These are phyloP conservation scores for Pristionchus maxplancki DNA, from an alignment of 2,888 invertebrate genomes.

Conservation along the genomic window DNA sequence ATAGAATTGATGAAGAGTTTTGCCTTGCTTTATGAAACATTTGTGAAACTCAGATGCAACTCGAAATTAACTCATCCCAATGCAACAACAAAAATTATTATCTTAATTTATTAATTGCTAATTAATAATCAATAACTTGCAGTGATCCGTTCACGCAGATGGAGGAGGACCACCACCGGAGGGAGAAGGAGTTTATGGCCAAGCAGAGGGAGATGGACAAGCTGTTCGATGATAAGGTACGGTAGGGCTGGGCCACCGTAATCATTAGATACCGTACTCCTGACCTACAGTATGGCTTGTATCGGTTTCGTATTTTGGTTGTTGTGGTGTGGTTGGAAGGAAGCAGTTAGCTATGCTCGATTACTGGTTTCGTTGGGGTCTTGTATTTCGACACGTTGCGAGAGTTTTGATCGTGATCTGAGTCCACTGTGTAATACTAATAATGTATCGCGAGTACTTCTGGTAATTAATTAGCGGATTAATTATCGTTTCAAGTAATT, in stretches of 20 bases:
- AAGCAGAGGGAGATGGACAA: conserved; percentile 82
- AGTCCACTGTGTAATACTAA: no score
- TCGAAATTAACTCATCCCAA: background rate
- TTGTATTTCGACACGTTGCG: no score
- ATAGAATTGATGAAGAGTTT: background rate
- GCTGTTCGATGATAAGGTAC: conserved; percentile 45
- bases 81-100: background rate
- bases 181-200: conserved; percentile 90
- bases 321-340: background rate
- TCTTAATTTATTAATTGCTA: background rate
- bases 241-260: background rate
- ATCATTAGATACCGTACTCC: background rate
- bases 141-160: conserved; percentile 97
- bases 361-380: no score
- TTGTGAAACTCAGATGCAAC: background rate
- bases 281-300: background rate
- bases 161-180: conserved; percentile 97
- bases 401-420: no score
- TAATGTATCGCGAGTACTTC: no score
- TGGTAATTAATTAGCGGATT: no score
- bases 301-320: background rate
- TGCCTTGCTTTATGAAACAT: background rate
- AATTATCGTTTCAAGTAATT: background rate
- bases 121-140: background rate
- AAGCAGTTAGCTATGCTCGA: background rate